Conservation (phyloP, 2,888 invertebrate species). For the Thecocarcelia acutangulata region DNA sequence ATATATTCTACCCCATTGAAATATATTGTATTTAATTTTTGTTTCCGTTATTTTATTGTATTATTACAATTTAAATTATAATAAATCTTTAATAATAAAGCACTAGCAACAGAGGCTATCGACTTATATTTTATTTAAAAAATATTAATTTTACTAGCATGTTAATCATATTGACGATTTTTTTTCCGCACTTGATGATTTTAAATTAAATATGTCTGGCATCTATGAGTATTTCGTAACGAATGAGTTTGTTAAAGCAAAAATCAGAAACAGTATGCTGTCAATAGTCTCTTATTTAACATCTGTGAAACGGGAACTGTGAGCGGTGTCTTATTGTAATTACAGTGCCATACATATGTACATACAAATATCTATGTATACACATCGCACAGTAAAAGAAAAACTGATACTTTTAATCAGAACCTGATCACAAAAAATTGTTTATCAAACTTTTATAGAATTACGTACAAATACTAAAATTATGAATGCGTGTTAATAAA, state of each 20-base stretch:
- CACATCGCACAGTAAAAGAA: slow-evolving; percentile 28
- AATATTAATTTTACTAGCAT: too few species aligned
- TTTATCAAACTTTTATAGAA: slow-evolving; percentile 15
- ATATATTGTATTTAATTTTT: too few species aligned
- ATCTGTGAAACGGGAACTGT: not conserved
- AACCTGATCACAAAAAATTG: slow-evolving; percentile 36
- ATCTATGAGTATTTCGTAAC: slow-evolving; percentile 11
- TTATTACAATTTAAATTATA: too few species aligned
- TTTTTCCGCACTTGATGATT: too few species aligned
- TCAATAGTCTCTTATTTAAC: slow-evolving; percentile 55
- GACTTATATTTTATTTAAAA: too few species aligned
- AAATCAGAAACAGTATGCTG: slow-evolving; percentile 55
- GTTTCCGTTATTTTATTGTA: too few species aligned
- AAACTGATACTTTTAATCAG: slow-evolving; percentile 21
- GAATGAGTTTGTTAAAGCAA: slow-evolving; percentile 6
- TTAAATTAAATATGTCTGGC: slow-evolving; percentile 36
- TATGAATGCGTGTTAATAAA: slow-evolving; percentile 41
- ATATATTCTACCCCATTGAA: too few species aligned
- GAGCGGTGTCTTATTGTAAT: slow-evolving; percentile 44
- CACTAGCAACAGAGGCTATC: too few species aligned
- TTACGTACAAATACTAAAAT: slow-evolving; percentile 21
- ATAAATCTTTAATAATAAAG: too few species aligned
- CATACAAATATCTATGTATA: slow-evolving; percentile 22
- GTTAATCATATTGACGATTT: too few species aligned
- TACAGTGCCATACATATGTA: slow-evolving; percentile 61